Base-by-base conservation (phyloP, 1,140 invertebrate species). In the Tribolium castaneum region DNA sequence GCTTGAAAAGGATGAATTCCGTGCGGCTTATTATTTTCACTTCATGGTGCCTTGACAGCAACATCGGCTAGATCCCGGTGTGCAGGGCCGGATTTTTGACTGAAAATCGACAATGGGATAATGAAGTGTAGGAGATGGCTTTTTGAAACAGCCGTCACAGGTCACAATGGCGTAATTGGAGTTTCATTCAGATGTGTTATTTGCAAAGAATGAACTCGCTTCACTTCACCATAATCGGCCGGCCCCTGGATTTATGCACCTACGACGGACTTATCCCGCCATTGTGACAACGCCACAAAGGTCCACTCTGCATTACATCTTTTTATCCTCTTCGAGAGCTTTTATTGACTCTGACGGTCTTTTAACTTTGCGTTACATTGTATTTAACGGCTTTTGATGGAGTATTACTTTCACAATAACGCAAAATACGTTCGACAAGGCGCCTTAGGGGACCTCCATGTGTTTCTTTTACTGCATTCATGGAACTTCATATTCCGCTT, bases 171-270 rank as follows among this genome's bases (percentile, higher is more conserved):
- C 62, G 72, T 80, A 80, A 80, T 80, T 77, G 78, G 54, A 49
- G 51, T 62, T 59, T 62, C 51, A 45, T 56, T 49, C 59, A 71
- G 59, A 52, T 80, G 59, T 54, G 62, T 78, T 71, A 80, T 77
- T 77, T 56, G 66, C 52, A 77, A 77, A 79, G 79, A 80, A 80
- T 80, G 78, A 59, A 74, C 45, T 78, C 59, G 76, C 79, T 80
- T 75, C 51, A 78, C 71, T 80, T 73, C 76, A 14, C 66, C 12
- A 76, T 45, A 76, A 62, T 70, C 70, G 72, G 62, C 56, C 25
- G 16, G 34, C 62, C 62, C 54, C 73, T 22, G 62, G 16, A 49
- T 75, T 62, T 52, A 45, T 70, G 19, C 62, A 34, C 59, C 54
- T 51, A 71, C 52, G 75, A 51, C 75, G 71, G 75, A 76, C 72